Conservation (phyloP, 2,888 invertebrate species). For the Morpho achilles region DNA sequence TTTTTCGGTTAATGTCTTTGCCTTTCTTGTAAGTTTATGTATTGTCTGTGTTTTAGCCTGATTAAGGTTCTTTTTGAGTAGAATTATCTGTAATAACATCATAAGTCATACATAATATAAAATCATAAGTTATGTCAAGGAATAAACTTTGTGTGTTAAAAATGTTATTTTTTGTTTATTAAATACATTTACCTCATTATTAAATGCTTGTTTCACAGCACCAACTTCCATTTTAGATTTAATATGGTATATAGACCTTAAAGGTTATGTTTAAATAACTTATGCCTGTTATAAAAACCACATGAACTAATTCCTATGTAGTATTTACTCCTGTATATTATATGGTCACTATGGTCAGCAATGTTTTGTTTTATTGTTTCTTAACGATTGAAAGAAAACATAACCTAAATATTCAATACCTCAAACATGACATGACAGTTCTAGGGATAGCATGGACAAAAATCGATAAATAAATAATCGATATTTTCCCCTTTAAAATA, state of each 20-base stretch:
- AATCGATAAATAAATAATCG: too few species aligned
- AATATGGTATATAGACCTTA: background rate
- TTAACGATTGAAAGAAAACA: background rate
- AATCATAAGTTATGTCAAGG: background rate
- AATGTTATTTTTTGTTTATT: background rate
- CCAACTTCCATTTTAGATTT: conserved; percentile 64
- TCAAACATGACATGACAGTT: too few species aligned
- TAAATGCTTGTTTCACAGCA: conserved; percentile 71
- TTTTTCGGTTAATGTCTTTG: conserved; percentile 58
- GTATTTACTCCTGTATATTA: too few species aligned
- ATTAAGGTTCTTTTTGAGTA: conserved; percentile 60
- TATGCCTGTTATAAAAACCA: too few species aligned
- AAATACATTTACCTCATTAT: conserved; percentile 56
- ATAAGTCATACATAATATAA: background rate
- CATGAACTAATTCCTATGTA: too few species aligned
- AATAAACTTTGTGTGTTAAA: background rate
- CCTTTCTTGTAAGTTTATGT: conserved; percentile 67
- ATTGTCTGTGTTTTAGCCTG: conserved; percentile 67
- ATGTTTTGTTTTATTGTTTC: too few species aligned
- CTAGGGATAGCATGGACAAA: too few species aligned
- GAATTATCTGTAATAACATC: conserved; percentile 53
- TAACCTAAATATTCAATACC: background rate
- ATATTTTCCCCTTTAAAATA: too few species aligned
- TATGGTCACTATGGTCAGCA: too few species aligned
- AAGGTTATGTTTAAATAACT: background rate